Evolutionary conservation across 2,888 invertebrate genomes (phyloP).

Genomic region (Drosophila kanekoi): DNA sequence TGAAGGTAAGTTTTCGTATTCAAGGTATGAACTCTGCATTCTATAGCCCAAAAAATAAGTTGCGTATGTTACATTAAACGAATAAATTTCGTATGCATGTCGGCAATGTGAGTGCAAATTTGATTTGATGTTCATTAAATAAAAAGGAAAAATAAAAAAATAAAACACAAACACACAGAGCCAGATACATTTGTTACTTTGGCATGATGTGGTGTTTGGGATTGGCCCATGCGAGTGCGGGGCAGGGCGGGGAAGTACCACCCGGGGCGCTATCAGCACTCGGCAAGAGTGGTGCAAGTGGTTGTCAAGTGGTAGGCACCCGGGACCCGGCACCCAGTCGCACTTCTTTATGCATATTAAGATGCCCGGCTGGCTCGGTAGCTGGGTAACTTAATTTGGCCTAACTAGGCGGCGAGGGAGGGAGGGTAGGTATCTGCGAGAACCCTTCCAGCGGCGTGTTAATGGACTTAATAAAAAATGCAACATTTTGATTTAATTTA

Average conservation of each 20-base stretch:
- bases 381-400: constrained; percentile 72
- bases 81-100: constrained; percentile 47
- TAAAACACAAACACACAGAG: constrained; percentile 3
- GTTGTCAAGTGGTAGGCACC: constrained; percentile 62
- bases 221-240: too few species aligned
- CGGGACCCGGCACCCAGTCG: constrained; percentile 23
- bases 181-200: constrained; percentile 30
- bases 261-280: constrained; percentile 51
- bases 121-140: constrained; percentile 60
- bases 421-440: not conserved
- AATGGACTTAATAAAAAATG: constrained; percentile 81
- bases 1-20: not conserved
- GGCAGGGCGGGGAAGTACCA: constrained; percentile 12
- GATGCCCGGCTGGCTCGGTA: constrained; percentile 49
- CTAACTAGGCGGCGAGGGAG: constrained; percentile 45
- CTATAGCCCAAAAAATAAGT: not conserved
- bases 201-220: constrained; percentile 7
- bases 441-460: constrained; percentile 63
- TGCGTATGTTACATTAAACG: constrained; percentile 9
- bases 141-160: constrained; percentile 13
- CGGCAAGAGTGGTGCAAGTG: constrained; percentile 37
- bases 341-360: constrained; percentile 74
- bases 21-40: not conserved
- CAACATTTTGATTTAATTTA: constrained; percentile 82
- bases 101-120: constrained; percentile 45